These are phyloP conservation scores for Prinia subflava DNA, from an alignment of 2,113 vertebrate genomes.

Conservation along the genomic window DNA sequence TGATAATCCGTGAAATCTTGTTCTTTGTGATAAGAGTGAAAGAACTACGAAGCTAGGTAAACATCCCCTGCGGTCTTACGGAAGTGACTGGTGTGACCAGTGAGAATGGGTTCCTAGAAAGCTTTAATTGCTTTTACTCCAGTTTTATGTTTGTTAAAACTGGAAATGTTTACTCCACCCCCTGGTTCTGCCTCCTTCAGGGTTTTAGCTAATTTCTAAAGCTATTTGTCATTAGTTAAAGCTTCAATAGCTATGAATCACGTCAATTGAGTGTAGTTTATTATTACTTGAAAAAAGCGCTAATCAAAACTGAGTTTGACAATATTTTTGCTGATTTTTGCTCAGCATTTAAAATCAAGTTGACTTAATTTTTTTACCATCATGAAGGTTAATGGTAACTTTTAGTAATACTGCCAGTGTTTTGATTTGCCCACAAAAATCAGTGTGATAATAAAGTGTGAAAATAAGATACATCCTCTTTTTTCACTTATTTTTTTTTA, in stretches of 20 bases:
- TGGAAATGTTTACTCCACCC: not conserved
- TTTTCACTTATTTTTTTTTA: not conserved
- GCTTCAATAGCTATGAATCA: not conserved
- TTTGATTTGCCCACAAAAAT: not conserved
- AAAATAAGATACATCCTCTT: not conserved
- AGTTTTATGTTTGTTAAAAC: not conserved
- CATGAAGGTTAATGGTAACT: not conserved
- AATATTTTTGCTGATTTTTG: not conserved
- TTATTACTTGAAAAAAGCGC: not conserved
- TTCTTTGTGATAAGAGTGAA: not conserved
- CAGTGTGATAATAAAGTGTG: not conserved
- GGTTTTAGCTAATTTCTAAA: not conserved
- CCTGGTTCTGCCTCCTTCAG: not conserved
- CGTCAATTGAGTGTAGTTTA: not conserved
- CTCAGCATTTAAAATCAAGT: not conserved
- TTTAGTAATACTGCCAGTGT: not conserved
- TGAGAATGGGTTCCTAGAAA: not conserved
- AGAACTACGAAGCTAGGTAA: not conserved
- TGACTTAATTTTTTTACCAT: not conserved
- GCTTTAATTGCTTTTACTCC: not conserved
- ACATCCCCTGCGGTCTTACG: not conserved
- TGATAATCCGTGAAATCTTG: not conserved
- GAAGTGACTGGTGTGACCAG: not conserved
- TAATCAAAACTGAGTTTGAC: not conserved
- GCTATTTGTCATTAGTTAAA: not conserved